Conservation (phyloP, 35 echinoderm and acorn worm genomes). For the Holothuria glaberrima region DNA sequence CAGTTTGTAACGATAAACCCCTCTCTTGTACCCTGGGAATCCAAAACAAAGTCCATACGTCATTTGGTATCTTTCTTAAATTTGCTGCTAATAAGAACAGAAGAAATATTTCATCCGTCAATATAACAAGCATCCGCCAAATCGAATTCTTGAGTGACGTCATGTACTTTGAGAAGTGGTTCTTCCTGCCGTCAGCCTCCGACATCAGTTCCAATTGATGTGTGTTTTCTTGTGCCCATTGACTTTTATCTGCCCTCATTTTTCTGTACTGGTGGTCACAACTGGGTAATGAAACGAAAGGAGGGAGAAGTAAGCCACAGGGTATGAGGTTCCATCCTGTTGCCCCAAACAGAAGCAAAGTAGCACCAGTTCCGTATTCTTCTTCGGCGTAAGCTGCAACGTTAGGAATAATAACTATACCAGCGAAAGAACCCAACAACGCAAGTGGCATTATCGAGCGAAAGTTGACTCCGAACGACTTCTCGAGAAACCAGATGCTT, state of each 20-base stretch:
- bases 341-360: slow-evolving; percentile 18
- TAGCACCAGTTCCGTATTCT: background rate
- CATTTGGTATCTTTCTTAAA: slow-evolving; percentile 40
- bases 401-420: background rate
- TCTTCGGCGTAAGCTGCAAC: background rate
- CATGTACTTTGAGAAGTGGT: background rate
- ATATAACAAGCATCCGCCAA: background rate
- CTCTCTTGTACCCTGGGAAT: background rate
- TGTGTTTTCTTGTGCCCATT: no score
- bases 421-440: slow-evolving; percentile 16
- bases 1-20: background rate
- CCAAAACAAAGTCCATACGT: slow-evolving; percentile 33
- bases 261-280: background rate
- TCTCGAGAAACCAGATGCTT: background rate
- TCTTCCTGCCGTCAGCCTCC: no score
- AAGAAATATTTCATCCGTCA: background rate
- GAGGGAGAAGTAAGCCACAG: background rate
- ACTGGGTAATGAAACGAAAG: background rate
- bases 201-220: no score
- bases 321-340: slow-evolving; percentile 5
- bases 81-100: slow-evolving; percentile 22
- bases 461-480: slow-evolving; percentile 3
- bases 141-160: background rate
- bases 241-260: no score
- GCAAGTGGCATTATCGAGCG: slow-evolving; percentile 15